Evolutionary conservation across 2,113 vertebrate species (phyloP).

Genomic region (Sinocyclocheilus anshuiensis): DNA sequence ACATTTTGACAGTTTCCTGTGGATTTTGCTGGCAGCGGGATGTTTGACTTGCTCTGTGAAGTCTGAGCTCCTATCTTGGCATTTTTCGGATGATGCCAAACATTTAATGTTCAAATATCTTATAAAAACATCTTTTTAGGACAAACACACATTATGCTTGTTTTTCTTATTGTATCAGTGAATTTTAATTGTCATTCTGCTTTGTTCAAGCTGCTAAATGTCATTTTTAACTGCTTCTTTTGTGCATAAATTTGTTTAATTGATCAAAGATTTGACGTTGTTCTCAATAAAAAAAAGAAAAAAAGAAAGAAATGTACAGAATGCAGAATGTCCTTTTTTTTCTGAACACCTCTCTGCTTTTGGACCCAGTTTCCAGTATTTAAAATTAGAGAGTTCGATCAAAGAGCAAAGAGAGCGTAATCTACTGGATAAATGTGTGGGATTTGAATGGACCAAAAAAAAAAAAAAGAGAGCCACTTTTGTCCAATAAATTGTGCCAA

Average conservation of each 20-base stretch:
- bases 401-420: background rate
- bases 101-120: constrained; percentile 29
- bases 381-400: constrained; percentile 11
- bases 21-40: constrained; percentile 56
- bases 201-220: constrained; percentile 72
- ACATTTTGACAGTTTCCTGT: constrained; percentile 56
- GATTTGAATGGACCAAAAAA: background rate
- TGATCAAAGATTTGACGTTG: constrained; percentile 68
- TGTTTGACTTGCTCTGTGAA: constrained; percentile 17
- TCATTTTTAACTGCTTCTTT: constrained; percentile 68
- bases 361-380: constrained; percentile 20
- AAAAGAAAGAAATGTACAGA: constrained; percentile 47
- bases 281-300: constrained; percentile 70
- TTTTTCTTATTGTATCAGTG: constrained; percentile 71
- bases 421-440: background rate
- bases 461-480: too few relatives aligned
- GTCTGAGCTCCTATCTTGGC: constrained; percentile 12
- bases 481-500: background rate
- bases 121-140: constrained; percentile 54
- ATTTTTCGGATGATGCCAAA: constrained; percentile 18
- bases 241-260: constrained; percentile 66
- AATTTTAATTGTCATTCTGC: constrained; percentile 65
- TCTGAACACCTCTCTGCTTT: constrained; percentile 9
- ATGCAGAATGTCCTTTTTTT: constrained; percentile 2
- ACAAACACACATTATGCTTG: constrained; percentile 66